Evolutionary conservation across 2,888 invertebrate genomes (phyloP), one percentile per base, ranked within the genome.

Genomic region (Luffia ferchaultella): DNA sequence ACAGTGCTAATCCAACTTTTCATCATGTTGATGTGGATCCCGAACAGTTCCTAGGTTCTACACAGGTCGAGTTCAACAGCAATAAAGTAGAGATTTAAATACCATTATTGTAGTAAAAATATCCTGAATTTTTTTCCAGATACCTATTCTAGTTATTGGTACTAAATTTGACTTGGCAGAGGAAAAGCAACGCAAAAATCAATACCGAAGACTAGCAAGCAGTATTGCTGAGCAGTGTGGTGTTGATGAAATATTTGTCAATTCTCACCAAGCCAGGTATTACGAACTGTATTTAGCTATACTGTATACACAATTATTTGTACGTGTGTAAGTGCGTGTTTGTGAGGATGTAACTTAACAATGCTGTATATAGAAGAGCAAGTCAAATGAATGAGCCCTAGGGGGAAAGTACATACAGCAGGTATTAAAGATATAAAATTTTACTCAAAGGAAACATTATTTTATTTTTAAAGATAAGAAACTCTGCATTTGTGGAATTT

Each of bases 121-220:
- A 16, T 20, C 17, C 18, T 52, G 49, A 44, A 20, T 42, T 48
- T 42, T 44, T 44, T 83, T 83, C 52, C 73, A 95, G 88, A 91
- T 97, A 65, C 98, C 98, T 1, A 93, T 97, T 62, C 84, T 98
- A 56, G 95, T 98, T 1, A 92, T 98, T 63, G 98, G 97, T 15
- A 96, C 97, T 1, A 98, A 98, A 75, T 86, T 92, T 57, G 97
- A 98, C 80, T 82, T 95, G 57, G 89, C 92, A 0, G 91, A 93
- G 61, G 92, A 93, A 56, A 88, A 86, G 67, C 90, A 92, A 48
- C 85, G 89, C 55, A 86, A 88, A 50, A 86, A 82, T 61, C 78
- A 87, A 51, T 86, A 87, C 50, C 76, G 88, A 57, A 62, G 82
- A 42, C 62, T 79, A 44, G 82, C 88, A 20, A 87, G 89, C 18